Percentiles rank a stretch among this genome's conserved stretches.
Conservation (phyloP, 2,888 invertebrate genomes). For the Apamea crenata region DNA sequence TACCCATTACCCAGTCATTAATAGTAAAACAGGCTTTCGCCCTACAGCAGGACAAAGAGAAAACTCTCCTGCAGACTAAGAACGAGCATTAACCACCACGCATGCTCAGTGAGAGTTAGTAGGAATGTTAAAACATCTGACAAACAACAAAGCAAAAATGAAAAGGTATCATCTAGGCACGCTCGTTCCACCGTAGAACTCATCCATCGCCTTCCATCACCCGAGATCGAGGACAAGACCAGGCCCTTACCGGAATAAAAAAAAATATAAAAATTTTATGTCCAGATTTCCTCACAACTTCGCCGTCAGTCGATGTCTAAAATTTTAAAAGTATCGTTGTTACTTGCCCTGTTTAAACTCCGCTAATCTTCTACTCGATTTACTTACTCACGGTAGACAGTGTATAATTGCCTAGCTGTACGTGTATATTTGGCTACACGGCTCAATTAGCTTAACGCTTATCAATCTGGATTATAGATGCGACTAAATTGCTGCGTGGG, state of each 20-base stretch:
- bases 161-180: too few species aligned
- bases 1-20: not conserved
- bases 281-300: not conserved
- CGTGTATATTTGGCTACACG: conserved; percentile 68
- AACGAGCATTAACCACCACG: not conserved
- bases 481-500: conserved; percentile 52
- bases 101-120: not conserved
- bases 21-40: not conserved
- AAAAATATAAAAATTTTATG: not conserved
- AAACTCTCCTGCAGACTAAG: not conserved
- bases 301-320: not conserved
- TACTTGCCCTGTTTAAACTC: not conserved
- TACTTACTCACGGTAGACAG: not conserved
- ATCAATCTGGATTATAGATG: conserved; percentile 74
- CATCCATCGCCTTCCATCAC: too few species aligned
- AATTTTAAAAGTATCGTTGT: not conserved
- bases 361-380: not conserved
- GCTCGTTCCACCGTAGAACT: too few species aligned
- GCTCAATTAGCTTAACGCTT: conserved; percentile 77
- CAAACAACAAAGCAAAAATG: too few species aligned
- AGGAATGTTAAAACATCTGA: not conserved
- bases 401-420: not conserved
- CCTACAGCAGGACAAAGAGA: too few species aligned
- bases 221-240: too few species aligned
- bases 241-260: too few species aligned